Evolutionary conservation across 1,140 invertebrate genomes (phyloP).

Genomic region (Drosophila cardini): DNA sequence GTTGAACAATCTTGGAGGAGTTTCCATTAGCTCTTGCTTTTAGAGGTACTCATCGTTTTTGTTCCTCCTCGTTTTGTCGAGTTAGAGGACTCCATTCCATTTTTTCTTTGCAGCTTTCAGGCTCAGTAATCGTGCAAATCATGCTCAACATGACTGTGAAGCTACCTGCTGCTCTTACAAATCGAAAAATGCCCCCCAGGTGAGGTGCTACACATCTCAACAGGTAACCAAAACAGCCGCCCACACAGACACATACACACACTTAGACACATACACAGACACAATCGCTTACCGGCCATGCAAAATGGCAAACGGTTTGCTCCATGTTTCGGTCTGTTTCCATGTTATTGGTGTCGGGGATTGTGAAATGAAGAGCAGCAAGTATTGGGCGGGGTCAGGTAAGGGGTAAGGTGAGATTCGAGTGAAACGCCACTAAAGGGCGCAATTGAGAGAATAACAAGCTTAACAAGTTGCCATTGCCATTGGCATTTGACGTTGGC

Average conservation of each 20-base stretch:
- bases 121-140: constrained; percentile 42
- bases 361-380: not conserved
- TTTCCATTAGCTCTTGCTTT: not conserved
- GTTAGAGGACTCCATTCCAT: not conserved
- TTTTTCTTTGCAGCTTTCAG: not conserved
- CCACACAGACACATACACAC: not conserved
- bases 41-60: not conserved
- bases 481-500: constrained; percentile 47
- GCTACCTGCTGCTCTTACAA: constrained; percentile 58
- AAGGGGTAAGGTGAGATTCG: constrained; percentile 23
- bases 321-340: not conserved
- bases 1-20: not conserved
- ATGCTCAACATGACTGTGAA: constrained; percentile 40
- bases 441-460: constrained; percentile 76
- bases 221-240: constrained; percentile 55
- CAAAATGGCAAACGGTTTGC: constrained; percentile 40
- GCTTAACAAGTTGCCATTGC: constrained; percentile 70
- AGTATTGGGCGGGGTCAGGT: not conserved
- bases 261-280: too few relatives aligned
- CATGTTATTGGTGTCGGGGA: constrained; percentile 2
- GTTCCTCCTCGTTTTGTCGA: not conserved
- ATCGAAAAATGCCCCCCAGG: constrained; percentile 56
- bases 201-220: constrained; percentile 54
- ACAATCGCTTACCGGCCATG: constrained; percentile 15
- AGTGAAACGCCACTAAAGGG: constrained; percentile 61